Evolutionary conservation across 2,113 vertebrate species (phyloP), one percentile per base, ranked within the genome.

Genomic region (Neomonachus schauinslandi): DNA sequence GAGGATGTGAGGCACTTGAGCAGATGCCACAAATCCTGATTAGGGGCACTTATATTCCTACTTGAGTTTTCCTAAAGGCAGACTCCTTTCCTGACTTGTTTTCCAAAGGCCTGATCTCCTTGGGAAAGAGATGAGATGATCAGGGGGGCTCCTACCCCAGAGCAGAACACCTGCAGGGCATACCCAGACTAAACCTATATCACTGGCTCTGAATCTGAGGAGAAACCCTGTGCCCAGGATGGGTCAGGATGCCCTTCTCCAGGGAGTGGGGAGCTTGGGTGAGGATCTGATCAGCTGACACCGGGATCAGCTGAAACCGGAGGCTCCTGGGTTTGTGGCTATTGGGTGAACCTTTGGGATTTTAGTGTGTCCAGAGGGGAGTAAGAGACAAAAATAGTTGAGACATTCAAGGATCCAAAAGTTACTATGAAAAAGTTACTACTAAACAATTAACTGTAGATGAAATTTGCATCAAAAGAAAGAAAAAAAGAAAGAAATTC

Each of bases 91-190:
- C 13, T 71, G 63, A 51, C 39, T 19, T 76, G 59, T 76, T 74
- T 93, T 94, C 80, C 39, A 85, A 69, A 57, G 97, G 85, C 1
- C n/a, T 57, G 10, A 16, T 10, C 2, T 87, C 19, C 74, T 80
- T 42, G 57, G 46, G n/a, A 65, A n/a, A 57, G 36, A 31, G 51
- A 42, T 33, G 42, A 86, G 12, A 13, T 8, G 26, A 39, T 42
- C 36, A 5, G 69, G 80, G 95, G 14, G 69, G 79, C 19, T 51
- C 83, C 36, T 39, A 31, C 39, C 0, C 7, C 26, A 42, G 49
- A 72, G 4, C 15, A 7, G 53, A 55, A 11, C 26, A 28, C 26
- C 33, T 2, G 12, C 69, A 4, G 0, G 5, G 11, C 15, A 5
- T 1, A 24, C 19, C 16, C 5, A 65, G 31, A 31, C 72, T 8